phyloP scores from a whole-genome alignment of 2,797 vertebrate genomes.

The Eupleurogrammus muticus region DNA sequence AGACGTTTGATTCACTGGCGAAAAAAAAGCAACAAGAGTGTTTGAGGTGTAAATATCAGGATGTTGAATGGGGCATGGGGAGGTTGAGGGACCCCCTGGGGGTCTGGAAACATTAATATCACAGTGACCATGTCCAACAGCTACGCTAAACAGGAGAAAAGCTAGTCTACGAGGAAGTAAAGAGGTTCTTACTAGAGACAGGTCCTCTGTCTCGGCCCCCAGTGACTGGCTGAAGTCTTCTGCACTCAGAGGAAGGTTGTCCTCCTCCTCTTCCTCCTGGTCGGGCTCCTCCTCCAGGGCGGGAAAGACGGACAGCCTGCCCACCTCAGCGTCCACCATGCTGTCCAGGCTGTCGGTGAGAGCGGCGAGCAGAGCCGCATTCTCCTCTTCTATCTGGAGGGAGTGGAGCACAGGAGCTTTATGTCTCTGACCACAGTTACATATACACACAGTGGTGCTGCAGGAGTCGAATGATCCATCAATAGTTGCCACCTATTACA shows the following conservation, averaged over 20 bases:
- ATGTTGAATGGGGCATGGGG: conserved; percentile 3
- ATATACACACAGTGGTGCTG: no score
- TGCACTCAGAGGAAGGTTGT: conserved; percentile 71
- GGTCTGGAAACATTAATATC: not conserved
- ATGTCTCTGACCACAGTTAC: no score
- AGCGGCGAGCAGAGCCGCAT: conserved; percentile 94
- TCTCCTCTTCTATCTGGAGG: conserved; percentile 94
- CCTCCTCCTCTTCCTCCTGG: conserved; percentile 83
- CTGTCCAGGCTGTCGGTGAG: conserved; percentile 96
- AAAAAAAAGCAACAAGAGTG: not conserved
- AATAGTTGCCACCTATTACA: no score
- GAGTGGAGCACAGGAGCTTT: conserved; percentile 40
- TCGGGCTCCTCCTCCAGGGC: conserved; percentile 86
- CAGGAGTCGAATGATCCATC: no score
- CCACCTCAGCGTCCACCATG: conserved; percentile 93
- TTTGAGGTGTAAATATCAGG: conserved; percentile 14
- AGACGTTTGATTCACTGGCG: conserved; percentile 32
- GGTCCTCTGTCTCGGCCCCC: conserved; percentile 90
- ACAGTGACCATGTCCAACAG: not conserved
- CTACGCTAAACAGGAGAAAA: not conserved
- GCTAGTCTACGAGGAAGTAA: not conserved
- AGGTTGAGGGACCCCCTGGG: not conserved
- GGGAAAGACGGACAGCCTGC: conserved; percentile 91
- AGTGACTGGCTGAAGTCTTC: conserved; percentile 81
- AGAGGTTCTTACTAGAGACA: conserved; percentile 92